Percentiles rank a stretch among this genome's conserved stretches.
Conservation (phyloP, 2,888 invertebrate genomes). For the Stenurella melanura region DNA sequence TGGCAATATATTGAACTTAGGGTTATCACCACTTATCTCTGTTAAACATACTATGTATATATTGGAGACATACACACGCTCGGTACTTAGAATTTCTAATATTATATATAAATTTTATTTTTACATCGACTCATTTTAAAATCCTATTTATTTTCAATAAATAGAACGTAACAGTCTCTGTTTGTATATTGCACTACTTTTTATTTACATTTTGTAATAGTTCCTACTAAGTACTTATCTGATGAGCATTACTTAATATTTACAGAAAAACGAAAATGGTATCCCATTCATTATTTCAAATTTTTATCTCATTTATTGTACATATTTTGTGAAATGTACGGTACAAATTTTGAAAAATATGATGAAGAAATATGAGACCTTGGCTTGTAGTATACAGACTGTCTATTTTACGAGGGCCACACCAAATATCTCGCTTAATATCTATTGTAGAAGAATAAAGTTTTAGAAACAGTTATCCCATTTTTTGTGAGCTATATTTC, state of each 20-base stretch:
- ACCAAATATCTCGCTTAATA: no score
- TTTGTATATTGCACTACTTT: background rate
- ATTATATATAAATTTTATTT: constrained; percentile 11
- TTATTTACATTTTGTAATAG: background rate
- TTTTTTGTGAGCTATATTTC: no score
- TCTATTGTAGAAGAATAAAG: no score
- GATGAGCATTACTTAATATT: background rate
- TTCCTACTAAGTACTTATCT: background rate
- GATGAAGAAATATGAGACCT: no score
- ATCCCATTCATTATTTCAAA: no score
- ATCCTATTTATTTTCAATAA: background rate
- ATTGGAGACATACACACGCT: constrained; percentile 3
- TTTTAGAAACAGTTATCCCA: no score
- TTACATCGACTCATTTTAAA: background rate
- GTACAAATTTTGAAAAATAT: no score
- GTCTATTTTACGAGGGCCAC: no score
- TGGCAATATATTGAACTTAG: constrained; percentile 20
- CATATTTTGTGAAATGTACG: no score
- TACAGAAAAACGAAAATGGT: no score
- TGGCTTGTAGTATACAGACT: no score
- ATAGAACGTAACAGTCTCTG: background rate
- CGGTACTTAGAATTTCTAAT: constrained; percentile 1
- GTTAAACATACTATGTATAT: constrained; percentile 15
- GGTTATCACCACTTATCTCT: constrained; percentile 32
- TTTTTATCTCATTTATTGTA: no score